Conservation (phyloP, 2,113 vertebrate genomes). For the Nerophis ophidion region DNA sequence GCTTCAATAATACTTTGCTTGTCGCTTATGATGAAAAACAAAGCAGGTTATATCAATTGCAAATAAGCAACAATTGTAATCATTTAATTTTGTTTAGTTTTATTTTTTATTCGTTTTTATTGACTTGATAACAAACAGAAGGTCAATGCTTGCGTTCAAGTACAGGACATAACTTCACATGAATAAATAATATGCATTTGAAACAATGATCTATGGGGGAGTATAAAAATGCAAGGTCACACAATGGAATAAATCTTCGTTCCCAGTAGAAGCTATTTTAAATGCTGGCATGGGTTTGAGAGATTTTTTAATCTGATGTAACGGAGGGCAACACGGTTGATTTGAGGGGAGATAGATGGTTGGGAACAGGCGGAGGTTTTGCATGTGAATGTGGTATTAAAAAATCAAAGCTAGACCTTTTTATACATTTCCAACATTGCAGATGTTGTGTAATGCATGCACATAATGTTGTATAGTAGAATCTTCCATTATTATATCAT, state of each 20-base stretch:
- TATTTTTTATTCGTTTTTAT: not conserved
- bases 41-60: not conserved
- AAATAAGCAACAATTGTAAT: not conserved
- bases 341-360: constrained; percentile 14
- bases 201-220: not conserved
- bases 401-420: constrained; percentile 12
- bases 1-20: not conserved
- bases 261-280: constrained; percentile 1
- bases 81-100: not conserved
- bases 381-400: constrained; percentile 10
- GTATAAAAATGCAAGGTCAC: not conserved
- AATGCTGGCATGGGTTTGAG: constrained; percentile 13
- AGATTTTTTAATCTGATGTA: constrained; percentile 60
- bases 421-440: no score
- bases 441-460: no score
- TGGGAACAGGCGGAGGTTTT: constrained; percentile 10
- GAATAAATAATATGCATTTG: not conserved
- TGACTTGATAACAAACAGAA: not conserved
- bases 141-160: not conserved
- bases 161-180: not conserved
- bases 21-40: no score
- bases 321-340: constrained; percentile 49
- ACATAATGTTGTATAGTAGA: no score
- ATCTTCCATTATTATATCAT: no score
- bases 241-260: not conserved